Conservation (phyloP, 1,140 invertebrate species). For the Bombus superbus region DNA sequence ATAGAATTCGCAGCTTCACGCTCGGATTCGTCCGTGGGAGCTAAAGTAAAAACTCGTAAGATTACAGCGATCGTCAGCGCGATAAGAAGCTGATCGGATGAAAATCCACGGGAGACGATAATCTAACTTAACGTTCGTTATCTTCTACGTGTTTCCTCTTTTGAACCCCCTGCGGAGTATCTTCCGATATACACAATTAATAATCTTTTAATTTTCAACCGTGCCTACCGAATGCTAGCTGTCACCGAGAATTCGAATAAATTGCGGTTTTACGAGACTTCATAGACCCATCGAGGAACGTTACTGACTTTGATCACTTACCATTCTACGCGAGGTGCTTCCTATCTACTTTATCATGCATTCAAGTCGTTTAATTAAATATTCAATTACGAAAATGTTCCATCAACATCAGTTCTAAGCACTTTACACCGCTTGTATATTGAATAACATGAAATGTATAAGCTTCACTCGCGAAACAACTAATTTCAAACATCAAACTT, state of each 20-base stretch:
- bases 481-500: background rate
- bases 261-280: conserved; percentile 39
- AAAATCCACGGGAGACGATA: conserved; percentile 60
- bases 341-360: background rate
- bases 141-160: conserved; percentile 15
- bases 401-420: background rate
- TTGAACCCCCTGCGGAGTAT: conserved; percentile 31
- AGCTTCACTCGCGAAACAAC: accelerated
- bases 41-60: conserved; percentile 53
- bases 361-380: conserved; percentile 16
- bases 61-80: conserved; percentile 57
- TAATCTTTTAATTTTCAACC: conserved; percentile 63
- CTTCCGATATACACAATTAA: conserved; percentile 54
- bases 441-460: background rate
- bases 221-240: conserved; percentile 49
- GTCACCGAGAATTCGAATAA: conserved; percentile 40
- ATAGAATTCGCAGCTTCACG: conserved; percentile 55
- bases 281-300: background rate
- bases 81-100: conserved; percentile 55
- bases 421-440: background rate
- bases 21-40: conserved; percentile 45
- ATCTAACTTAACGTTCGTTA: conserved; percentile 64
- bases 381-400: background rate
- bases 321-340: background rate
- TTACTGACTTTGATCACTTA: background rate